Evolutionary conservation across 2,797 vertebrate genomes (phyloP).

Genomic region (Pantherophis vulpinus): DNA sequence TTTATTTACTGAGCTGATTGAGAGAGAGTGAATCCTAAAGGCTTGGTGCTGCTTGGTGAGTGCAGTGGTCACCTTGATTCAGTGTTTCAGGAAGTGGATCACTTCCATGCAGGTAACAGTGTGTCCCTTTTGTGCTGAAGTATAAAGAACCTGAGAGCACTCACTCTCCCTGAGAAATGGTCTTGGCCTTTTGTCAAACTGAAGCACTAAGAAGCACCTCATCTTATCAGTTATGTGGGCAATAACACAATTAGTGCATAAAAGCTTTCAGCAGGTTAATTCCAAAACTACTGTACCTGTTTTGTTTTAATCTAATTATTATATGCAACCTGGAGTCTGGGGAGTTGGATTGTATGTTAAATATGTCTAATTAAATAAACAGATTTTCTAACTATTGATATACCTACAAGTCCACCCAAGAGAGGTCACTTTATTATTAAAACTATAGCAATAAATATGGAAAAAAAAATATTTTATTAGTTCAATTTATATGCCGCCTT

Average conservation of each 20-base stretch:
- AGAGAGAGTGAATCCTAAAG: neutral
- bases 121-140: neutral
- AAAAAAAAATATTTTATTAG: neutral
- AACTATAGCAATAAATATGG: neutral
- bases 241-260: neutral
- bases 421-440: neutral
- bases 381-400: neutral
- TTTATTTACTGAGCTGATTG: neutral
- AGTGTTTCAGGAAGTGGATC: neutral
- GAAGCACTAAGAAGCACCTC: constrained; percentile 9
- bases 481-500: no score
- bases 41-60: neutral
- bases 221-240: neutral
- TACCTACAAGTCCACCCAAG: neutral
- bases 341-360: neutral
- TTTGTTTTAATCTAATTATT: neutral
- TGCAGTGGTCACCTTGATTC: neutral
- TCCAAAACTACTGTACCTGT: constrained; percentile 18
- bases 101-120: neutral
- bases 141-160: neutral
- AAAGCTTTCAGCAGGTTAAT: constrained; percentile 24
- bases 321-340: neutral
- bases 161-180: neutral
- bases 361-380: neutral
- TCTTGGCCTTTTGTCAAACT: neutral